Base-by-base conservation (phyloP, 2,888 invertebrate genomes). In the Lordiphosa fenestrarum region DNA sequence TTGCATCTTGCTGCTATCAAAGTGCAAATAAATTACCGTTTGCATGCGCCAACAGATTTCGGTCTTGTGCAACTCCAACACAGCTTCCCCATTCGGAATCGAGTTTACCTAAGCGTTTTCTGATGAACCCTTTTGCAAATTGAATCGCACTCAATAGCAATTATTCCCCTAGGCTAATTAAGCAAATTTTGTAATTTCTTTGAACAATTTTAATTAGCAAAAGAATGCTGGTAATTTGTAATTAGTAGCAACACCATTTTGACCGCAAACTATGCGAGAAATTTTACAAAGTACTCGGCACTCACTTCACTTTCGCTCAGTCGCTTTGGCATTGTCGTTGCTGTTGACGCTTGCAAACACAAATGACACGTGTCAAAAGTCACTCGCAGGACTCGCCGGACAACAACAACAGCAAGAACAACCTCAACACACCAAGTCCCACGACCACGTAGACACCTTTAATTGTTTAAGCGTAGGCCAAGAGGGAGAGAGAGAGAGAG, bases 1-100 rank as follows among this genome's bases (percentile, higher is more conserved):
- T 66, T 76, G 73, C 82, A 78, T 84, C 82, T 80, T 76, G 71
- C 81, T 75, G 77, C 80, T 74, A 82, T 85, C 86, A 82, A 80
- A 82, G 73, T 63, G 71, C 77, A 76, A 69, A 85, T 85, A 86
- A 85, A 86, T 85, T 80, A 77, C 64, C 59, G 33, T 15, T 41
- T 42, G 53, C 51, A 53, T 41, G 9, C 23, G 46, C 21, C 47
- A 44, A 30, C 33, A 50, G 46, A 50, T 60, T 54, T 60, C 4
- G 10, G 33, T 2, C 50, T 56, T 53, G 21, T 21, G 21, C 9
- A 39, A 19, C 19, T 19, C 19, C 19, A 15, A 15, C 4, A 2
- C n/a, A 6, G 9, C 10, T 25, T 30, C 13, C 12, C 12, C 19
- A 19, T 19, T 19, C 2, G 19, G 3, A 15, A 30, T 13, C 13